phyloP scores from a whole-genome alignment of 1,140 invertebrate genomes.

The Rhagoletis zephyria region DNA sequence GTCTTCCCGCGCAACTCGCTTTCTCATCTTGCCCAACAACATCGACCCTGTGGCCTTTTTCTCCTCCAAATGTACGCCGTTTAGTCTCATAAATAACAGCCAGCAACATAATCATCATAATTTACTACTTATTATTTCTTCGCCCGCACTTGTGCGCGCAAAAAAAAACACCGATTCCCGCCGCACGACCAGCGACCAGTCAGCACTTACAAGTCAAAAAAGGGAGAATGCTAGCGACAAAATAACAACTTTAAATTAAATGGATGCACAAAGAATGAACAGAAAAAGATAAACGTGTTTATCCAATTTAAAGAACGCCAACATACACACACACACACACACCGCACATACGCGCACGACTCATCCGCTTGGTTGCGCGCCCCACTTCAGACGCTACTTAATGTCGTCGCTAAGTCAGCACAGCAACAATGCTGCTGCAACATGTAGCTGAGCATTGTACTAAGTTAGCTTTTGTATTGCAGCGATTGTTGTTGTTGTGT shows the following conservation, averaged over 20 bases:
- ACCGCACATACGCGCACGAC: no score
- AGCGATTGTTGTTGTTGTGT: neutral
- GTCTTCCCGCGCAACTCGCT: neutral
- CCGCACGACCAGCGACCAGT: neutral
- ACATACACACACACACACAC: neutral
- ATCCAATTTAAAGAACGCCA: conserved; percentile 20
- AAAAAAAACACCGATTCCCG: neutral
- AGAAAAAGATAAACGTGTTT: conserved; percentile 29
- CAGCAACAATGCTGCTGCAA: neutral
- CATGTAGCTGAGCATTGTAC: neutral
- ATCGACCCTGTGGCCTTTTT: conserved; percentile 1
- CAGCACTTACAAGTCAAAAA: neutral
- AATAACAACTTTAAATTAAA: conserved; percentile 7
- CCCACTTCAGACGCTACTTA: neutral
- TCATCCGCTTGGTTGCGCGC: neutral
- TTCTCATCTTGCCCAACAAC: conserved; percentile 15
- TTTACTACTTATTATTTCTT: conserved; percentile 21
- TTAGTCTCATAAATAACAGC: conserved; percentile 41
- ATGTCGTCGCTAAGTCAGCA: neutral
- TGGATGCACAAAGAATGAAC: conserved; percentile 19
- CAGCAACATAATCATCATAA: conserved; percentile 33
- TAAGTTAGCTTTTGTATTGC: neutral
- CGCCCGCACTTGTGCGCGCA: neutral
- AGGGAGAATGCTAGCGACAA: neutral
- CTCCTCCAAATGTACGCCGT: neutral